phyloP scores from a whole-genome alignment of 1,140 invertebrate genomes.

The Colletes gigas region DNA sequence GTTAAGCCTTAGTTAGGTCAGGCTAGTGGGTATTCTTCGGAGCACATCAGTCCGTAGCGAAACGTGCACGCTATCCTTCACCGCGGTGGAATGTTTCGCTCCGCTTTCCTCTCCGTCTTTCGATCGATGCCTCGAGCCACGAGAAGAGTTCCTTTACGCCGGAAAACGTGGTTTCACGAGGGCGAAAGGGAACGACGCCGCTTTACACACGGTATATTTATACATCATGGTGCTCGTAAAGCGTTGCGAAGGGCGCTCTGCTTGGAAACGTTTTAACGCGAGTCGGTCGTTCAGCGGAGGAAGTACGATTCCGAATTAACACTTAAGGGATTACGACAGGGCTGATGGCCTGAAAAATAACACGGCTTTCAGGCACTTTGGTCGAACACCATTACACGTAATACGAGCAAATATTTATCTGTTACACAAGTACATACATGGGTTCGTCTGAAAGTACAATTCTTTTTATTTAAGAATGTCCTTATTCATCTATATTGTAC shows the following conservation, averaged over 20 bases:
- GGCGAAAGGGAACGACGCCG: constrained; percentile 8
- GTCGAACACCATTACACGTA: no score
- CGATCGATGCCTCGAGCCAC: constrained; percentile 66
- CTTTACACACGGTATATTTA: constrained; percentile 31
- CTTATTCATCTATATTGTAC: no score
- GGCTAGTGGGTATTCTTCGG: constrained; percentile 36
- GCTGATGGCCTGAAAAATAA: no score
- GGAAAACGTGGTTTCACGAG: constrained; percentile 30
- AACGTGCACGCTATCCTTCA: not conserved
- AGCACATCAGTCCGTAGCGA: constrained; percentile 19
- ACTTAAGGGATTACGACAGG: not conserved
- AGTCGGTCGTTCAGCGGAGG: not conserved
- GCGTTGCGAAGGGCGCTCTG: not conserved
- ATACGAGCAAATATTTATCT: no score
- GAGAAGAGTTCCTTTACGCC: constrained; percentile 24
- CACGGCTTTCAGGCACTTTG: no score
- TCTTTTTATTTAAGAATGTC: no score
- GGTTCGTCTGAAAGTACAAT: no score
- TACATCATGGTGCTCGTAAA: constrained; percentile 36
- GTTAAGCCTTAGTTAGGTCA: constrained; percentile 54
- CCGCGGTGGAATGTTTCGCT: constrained; percentile 40
- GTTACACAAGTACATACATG: no score
- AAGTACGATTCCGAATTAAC: constrained; percentile 2
- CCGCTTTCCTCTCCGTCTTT: constrained; percentile 48
- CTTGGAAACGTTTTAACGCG: not conserved